Evolutionary conservation across 1,140 invertebrate genomes (phyloP).

Genomic region (Drosophila ercepeae): DNA sequence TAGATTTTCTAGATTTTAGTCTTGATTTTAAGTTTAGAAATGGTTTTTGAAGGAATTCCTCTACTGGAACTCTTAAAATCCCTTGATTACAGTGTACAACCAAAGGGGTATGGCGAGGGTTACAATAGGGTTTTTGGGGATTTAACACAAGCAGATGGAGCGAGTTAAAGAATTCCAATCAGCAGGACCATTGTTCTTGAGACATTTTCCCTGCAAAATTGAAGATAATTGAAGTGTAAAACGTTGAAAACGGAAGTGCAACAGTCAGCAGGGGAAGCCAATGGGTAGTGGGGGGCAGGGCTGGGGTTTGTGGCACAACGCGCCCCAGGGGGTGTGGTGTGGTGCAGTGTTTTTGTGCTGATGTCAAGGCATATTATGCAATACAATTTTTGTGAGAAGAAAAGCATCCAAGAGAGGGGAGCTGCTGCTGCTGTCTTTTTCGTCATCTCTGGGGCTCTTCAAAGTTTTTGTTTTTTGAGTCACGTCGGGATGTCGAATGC

Average conservation of each 20-base stretch:
- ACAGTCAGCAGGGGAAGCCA: constrained; percentile 63
- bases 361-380: constrained; percentile 70
- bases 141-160: constrained; percentile 58
- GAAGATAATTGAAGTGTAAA: constrained; percentile 82
- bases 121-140: constrained; percentile 4
- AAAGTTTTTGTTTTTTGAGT: constrained; percentile 48
- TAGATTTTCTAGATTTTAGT: too few species aligned
- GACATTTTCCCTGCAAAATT: constrained; percentile 77
- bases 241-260: constrained; percentile 74
- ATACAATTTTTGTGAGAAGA: constrained; percentile 65
- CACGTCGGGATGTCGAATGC: constrained; percentile 60
- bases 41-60: too few species aligned
- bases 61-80: too few species aligned
- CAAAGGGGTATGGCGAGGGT: too few species aligned
- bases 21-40: too few species aligned
- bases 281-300: too few species aligned
- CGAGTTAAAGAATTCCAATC: constrained; percentile 81
- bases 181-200: constrained; percentile 79
- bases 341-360: constrained; percentile 44
- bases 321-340: not conserved
- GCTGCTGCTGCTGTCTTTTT: not conserved
- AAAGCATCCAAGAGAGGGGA: not conserved
- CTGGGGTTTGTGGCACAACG: not conserved
- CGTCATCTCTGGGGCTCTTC: constrained; percentile 37
- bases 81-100: not conserved